phyloP scores from a whole-genome alignment of 2,797 vertebrate genomes.

The Myotis pilosus region DNA sequence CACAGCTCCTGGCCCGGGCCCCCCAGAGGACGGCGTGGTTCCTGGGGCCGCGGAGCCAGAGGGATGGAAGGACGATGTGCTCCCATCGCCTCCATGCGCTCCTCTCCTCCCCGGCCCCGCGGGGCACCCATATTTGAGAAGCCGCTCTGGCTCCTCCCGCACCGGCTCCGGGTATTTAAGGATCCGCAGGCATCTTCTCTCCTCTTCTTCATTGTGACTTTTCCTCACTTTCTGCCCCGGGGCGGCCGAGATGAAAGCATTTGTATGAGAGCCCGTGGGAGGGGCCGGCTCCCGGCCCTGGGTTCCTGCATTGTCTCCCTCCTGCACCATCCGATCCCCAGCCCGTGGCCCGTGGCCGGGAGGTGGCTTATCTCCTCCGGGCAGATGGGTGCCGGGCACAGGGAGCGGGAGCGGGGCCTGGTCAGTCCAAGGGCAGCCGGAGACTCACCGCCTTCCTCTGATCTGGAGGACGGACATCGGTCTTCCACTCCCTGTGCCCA shows the following conservation, averaged over 20 bases:
- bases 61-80: slow-evolving; percentile 79
- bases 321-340: not conserved
- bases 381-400: not conserved
- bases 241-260: slow-evolving; percentile 29
- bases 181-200: slow-evolving; percentile 64
- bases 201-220: slow-evolving; percentile 54
- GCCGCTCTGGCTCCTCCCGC: not conserved
- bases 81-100: slow-evolving; percentile 3
- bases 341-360: fast-evolving
- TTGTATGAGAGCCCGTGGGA: not conserved
- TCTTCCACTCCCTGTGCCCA: not conserved
- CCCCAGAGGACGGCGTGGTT: slow-evolving; percentile 80
- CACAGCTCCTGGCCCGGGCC: slow-evolving; percentile 69
- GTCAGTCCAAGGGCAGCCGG: not conserved
- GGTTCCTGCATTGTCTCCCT: not conserved
- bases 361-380: slow-evolving; percentile 17
- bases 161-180: slow-evolving; percentile 67
- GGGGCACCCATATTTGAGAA: slow-evolving; percentile 80
- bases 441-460: fast-evolving
- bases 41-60: slow-evolving; percentile 78
- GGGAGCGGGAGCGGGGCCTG: not conserved
- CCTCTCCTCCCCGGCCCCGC: slow-evolving; percentile 74
- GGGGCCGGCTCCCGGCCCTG: not conserved
- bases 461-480: fast-evolving
- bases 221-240: slow-evolving; percentile 49